These are phyloP conservation scores for Takifugu ocellatus DNA, from an alignment of 2,797 vertebrate genomes.

Conservation along the genomic window DNA sequence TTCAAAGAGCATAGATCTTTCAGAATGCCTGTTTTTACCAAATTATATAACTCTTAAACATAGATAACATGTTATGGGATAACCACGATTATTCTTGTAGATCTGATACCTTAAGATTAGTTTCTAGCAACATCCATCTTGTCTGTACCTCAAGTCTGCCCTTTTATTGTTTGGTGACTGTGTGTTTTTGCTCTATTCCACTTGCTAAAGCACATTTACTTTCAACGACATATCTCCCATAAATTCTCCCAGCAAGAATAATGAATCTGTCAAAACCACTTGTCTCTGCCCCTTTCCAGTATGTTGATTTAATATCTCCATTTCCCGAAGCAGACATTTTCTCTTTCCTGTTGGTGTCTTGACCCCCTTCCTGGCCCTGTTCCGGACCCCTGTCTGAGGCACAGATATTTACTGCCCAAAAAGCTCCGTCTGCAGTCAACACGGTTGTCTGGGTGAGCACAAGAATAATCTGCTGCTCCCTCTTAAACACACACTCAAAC, in stretches of 20 bases:
- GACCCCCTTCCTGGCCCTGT: slow-evolving; percentile 37
- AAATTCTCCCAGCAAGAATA: slow-evolving; percentile 36
- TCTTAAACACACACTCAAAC: slow-evolving; percentile 8
- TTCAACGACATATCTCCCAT: slow-evolving; percentile 39
- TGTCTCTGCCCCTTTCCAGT: slow-evolving; percentile 39
- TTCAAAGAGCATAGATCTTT: no score
- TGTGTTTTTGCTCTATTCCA: no score
- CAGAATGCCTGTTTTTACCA: no score
- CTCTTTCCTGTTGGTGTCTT: slow-evolving; percentile 45
- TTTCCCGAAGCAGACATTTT: slow-evolving; percentile 51
- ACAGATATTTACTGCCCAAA: slow-evolving; percentile 66
- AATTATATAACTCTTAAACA: no score
- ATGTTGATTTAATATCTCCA: slow-evolving; percentile 44
- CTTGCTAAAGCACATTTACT: background rate
- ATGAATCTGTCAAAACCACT: slow-evolving; percentile 57
- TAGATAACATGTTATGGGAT: no score
- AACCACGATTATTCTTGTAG: no score
- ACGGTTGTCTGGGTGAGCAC: slow-evolving; percentile 53
- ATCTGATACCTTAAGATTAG: no score
- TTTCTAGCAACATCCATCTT: no score
- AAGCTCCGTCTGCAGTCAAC: slow-evolving; percentile 56
- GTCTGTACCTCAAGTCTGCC: no score
- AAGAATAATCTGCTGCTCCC: slow-evolving; percentile 57
- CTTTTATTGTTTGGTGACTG: no score
- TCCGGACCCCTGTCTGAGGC: slow-evolving; percentile 40